Conservation (phyloP, 2,888 invertebrate genomes). For the Rugalucina vietnamica region DNA sequence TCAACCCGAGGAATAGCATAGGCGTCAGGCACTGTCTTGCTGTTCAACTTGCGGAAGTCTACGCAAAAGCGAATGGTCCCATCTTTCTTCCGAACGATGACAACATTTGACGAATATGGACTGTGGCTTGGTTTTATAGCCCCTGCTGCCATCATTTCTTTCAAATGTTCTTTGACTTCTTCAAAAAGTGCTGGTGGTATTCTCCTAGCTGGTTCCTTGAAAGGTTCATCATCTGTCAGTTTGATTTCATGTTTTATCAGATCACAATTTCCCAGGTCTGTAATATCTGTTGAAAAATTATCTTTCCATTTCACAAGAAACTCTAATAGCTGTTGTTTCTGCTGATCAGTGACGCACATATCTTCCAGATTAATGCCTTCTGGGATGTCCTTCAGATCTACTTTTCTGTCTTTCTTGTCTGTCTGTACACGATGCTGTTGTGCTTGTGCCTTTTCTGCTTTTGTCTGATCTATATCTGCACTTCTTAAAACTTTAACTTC, state of each 20-base stretch:
- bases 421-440: background rate
- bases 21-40: slow-evolving; percentile 25
- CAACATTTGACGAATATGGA: slow-evolving; percentile 26
- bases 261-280: slow-evolving; percentile 16
- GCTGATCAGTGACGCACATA: background rate
- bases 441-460: background rate
- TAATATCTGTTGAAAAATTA: slow-evolving; percentile 3
- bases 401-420: background rate
- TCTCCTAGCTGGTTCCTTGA: slow-evolving; percentile 15
- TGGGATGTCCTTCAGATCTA: background rate
- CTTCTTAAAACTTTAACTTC: slow-evolving; percentile 5
- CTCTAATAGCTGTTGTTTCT: slow-evolving; percentile 2
- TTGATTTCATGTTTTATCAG: slow-evolving; percentile 21
- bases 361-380: background rate
- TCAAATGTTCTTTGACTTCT: slow-evolving; percentile 25
- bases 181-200: slow-evolving; percentile 22
- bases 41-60: slow-evolving; percentile 26
- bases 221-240: slow-evolving; percentile 15
- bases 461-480: background rate
- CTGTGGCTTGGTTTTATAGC: slow-evolving; percentile 27
- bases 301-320: slow-evolving; percentile 19
- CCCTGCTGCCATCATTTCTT: slow-evolving; percentile 22
- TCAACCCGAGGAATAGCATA: slow-evolving; percentile 20
- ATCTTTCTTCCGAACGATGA: slow-evolving; percentile 26
- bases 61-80: slow-evolving; percentile 18